Base-by-base conservation (phyloP, 1,140 invertebrate genomes). In the Meloidogyne floridensis region DNA sequence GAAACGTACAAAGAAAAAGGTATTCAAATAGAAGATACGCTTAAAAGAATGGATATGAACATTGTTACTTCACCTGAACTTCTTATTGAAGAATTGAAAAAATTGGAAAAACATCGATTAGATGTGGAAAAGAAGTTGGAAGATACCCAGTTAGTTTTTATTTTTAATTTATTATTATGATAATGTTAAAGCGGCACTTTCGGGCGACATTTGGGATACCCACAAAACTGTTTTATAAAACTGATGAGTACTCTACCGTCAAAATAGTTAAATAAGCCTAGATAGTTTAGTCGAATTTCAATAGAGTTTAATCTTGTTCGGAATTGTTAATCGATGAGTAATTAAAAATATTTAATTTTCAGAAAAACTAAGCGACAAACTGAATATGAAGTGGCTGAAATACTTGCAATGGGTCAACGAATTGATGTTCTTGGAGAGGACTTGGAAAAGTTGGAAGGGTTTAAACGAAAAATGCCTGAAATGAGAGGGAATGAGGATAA, bases 31-130 rank as follows among this genome's bases (percentile, higher is more conserved):
- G 77, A 79, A 9, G 77, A 79, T n/a, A 79, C 51, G 15, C 18
- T 69, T 71, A 79, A 79, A 79, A 65, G 77, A 18, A 32, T 79
- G 54, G 77, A 79, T 7, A 79, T 59, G 53, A 79, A 79, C n/a
- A 43, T 79, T 6, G 77, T 79, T 18, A 79, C 47, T 43, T 79
- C 77, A 11, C 77, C 77, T 7, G 77, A 59, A 15, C 77, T 53
- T 18, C 42, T 79, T 53, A 72, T 79, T 65, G 20, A 59, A 6
- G 77, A 79, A 71, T 65, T 79, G 18, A 18, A 42, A 13, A 15
- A 20, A 20, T 71, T 79, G 77, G 77, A 79, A 51, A 18, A 54
- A 6, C 51, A 71, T 71, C 53, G 47, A 3, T 9, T 5, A 42
- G 32, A 70, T 18, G 65, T 42, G 2, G 53, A 71, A 6, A 15